Percentiles rank a stretch among this genome's conserved stretches.
phyloP scores from a whole-genome alignment of 1,140 invertebrate species.

The Apis florea region DNA sequence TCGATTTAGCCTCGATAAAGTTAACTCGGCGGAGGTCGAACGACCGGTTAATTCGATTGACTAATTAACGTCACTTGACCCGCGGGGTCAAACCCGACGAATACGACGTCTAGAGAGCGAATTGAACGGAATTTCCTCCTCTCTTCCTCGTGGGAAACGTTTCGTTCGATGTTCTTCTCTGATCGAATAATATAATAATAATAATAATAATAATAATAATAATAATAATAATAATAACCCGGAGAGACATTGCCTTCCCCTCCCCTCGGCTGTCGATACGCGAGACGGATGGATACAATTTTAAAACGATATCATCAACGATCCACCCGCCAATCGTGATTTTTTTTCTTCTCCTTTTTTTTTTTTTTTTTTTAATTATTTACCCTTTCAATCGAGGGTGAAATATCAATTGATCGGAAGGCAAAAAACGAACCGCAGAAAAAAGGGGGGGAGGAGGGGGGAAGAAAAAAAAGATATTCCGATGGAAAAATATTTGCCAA shows the following conservation, averaged over 20 bases:
- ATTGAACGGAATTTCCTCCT: conserved; percentile 34
- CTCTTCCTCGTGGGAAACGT: conserved; percentile 13
- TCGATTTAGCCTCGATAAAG: conserved; percentile 45
- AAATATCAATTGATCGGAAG: background rate
- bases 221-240: too few species aligned
- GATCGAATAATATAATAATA: too few species aligned
- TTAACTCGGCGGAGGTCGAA: conserved; percentile 53
- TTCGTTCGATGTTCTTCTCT: background rate
- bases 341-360: too few species aligned
- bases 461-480: background rate
- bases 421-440: background rate
- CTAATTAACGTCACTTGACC: conserved; percentile 66
- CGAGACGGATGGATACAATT: too few species aligned
- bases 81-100: conserved; percentile 41
- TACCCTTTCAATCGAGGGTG: background rate
- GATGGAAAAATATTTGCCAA: conserved; percentile 26
- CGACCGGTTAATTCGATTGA: conserved; percentile 60
- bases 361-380: background rate
- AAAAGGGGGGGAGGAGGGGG: background rate
- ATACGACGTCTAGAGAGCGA: conserved; percentile 33
- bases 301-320: too few species aligned
- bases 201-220: too few species aligned
- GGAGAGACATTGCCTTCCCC: too few species aligned
- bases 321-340: too few species aligned
- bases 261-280: too few species aligned